These are phyloP conservation scores for Acronicta psi DNA, from an alignment of 2,888 invertebrate genomes.

Conservation along the genomic window DNA sequence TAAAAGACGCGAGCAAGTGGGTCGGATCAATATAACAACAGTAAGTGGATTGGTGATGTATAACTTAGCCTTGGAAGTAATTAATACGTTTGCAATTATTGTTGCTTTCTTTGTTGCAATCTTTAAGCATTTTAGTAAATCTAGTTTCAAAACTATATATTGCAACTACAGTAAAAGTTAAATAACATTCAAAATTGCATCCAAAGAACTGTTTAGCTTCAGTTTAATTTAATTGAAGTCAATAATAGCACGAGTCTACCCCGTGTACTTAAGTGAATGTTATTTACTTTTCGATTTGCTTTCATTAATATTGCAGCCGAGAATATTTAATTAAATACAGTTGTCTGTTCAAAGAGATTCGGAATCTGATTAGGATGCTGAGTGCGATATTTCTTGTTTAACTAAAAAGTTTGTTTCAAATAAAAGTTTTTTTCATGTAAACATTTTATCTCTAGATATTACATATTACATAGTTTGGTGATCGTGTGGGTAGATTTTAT, in stretches of 20 bases:
- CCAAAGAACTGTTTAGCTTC: slow-evolving; percentile 14
- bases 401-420: no score
- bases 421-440: no score
- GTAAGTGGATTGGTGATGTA: no score
- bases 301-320: slow-evolving; percentile 42
- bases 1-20: slow-evolving; percentile 34
- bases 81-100: no score
- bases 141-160: no score
- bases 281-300: slow-evolving; percentile 39
- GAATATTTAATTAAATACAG: slow-evolving; percentile 44
- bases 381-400: background rate
- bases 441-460: no score
- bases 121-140: no score
- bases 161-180: background rate
- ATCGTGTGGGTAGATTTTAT: no score
- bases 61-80: no score
- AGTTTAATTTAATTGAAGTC: slow-evolving; percentile 13
- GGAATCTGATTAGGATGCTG: slow-evolving; percentile 15
- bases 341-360: slow-evolving; percentile 24
- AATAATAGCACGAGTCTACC: slow-evolving; percentile 22
- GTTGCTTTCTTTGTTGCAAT: no score
- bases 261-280: slow-evolving; percentile 24
- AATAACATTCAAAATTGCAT: slow-evolving; percentile 3
- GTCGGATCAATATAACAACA: background rate
- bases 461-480: no score